A percentile compares a stretch with the other conserved stretches of the same genome.
Conservation (phyloP, 1,140 invertebrate genomes). For the Neuroterus valhalla region DNA sequence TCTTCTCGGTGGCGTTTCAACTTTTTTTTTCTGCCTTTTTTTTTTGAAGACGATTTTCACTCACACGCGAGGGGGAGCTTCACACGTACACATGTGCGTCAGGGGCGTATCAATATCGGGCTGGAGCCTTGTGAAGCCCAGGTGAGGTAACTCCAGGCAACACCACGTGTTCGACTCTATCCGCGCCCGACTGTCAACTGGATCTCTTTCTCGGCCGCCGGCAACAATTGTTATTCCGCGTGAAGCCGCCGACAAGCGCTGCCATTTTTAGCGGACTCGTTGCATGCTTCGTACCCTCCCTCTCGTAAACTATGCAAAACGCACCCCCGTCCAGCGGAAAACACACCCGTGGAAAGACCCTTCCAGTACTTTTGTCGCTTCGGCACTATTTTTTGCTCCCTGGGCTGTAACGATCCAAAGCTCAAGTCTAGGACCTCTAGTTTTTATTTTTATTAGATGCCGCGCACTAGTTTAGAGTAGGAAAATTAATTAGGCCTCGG, state of each 20-base stretch:
- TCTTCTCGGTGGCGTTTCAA: slow-evolving; percentile 3
- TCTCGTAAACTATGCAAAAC: slow-evolving; percentile 42
- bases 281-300: slow-evolving; percentile 43
- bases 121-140: slow-evolving; percentile 31
- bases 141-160: slow-evolving; percentile 6
- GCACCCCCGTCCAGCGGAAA: slow-evolving; percentile 35
- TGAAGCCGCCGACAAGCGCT: slow-evolving; percentile 62
- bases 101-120: slow-evolving; percentile 53
- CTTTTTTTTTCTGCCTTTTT: slow-evolving; percentile 19
- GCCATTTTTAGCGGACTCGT: slow-evolving; percentile 74
- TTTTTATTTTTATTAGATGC: slow-evolving; percentile 47
- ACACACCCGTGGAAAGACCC: slow-evolving; percentile 27
- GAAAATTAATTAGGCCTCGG: too few relatives aligned
- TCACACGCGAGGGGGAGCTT: slow-evolving; percentile 39
- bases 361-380: background rate
- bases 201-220: slow-evolving; percentile 75
- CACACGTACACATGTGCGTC: slow-evolving; percentile 59
- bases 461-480: background rate
- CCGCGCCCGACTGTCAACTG: slow-evolving; percentile 72
- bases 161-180: slow-evolving; percentile 42
- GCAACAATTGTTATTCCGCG: slow-evolving; percentile 71
- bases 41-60: slow-evolving; percentile 31
- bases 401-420: background rate
- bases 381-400: background rate
- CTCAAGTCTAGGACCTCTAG: too few relatives aligned